A percentile compares a stretch with the other conserved stretches of the same genome.
Evolutionary conservation across 2,888 invertebrate species (phyloP).

Genomic region (Alsophila aescularia): DNA sequence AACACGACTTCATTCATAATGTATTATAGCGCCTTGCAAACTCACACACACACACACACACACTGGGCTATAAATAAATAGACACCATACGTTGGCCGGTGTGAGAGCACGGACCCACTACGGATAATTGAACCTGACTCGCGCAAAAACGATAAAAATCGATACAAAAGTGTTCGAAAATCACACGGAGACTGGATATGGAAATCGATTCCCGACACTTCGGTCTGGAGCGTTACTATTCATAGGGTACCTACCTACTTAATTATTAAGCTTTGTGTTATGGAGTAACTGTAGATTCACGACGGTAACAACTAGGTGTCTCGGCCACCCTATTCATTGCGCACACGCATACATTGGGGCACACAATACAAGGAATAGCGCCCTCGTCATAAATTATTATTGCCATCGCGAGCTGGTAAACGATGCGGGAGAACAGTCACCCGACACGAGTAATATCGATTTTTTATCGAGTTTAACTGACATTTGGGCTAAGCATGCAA

Average conservation of each 20-base stretch:
- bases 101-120: slow-evolving; percentile 24
- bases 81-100: slow-evolving; percentile 44
- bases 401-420: slow-evolving; percentile 50
- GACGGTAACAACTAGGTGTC: slow-evolving; percentile 50
- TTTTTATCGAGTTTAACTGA: slow-evolving; percentile 57
- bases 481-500: slow-evolving; percentile 54
- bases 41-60: slow-evolving; percentile 56
- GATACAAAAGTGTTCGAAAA: slow-evolving; percentile 68
- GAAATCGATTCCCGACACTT: slow-evolving; percentile 20
- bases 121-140: slow-evolving; percentile 58
- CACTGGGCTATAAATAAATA: slow-evolving; percentile 58
- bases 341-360: slow-evolving; percentile 69
- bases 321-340: slow-evolving; percentile 41
- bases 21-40: slow-evolving; percentile 68
- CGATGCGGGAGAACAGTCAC: slow-evolving; percentile 65
- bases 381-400: slow-evolving; percentile 62
- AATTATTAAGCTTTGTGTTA: too few relatives aligned
- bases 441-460: slow-evolving; percentile 61
- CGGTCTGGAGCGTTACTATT: slow-evolving; percentile 16
- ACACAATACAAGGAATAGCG: too few relatives aligned
- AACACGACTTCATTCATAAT: slow-evolving; percentile 82
- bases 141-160: slow-evolving; percentile 54
- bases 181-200: slow-evolving; percentile 44
- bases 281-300: slow-evolving; percentile 67
- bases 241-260: too few relatives aligned